A percentile compares a stretch with the other conserved stretches of the same genome.
These are phyloP conservation scores for Mycetomoellerius zeteki DNA, from an alignment of 1,140 invertebrate genomes.

Conservation along the genomic window DNA sequence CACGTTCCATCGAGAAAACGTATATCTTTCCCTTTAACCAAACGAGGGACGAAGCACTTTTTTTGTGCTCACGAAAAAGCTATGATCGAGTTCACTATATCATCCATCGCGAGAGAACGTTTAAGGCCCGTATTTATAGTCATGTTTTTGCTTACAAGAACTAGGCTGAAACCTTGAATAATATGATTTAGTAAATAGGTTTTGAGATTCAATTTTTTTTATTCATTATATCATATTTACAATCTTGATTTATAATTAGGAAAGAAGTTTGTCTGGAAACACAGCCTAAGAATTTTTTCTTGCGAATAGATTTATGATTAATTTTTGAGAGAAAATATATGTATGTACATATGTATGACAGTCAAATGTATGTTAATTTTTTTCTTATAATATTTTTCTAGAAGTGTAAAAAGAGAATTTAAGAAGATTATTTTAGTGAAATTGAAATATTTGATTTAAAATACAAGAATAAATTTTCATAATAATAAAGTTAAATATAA, in stretches of 20 bases:
- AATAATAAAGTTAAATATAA: no score
- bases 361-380: not conserved
- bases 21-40: constrained; percentile 41
- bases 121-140: not conserved
- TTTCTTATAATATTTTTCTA: not conserved
- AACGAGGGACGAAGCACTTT: constrained; percentile 18
- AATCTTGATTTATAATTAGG: not conserved
- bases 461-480: no score
- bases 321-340: constrained; percentile 1
- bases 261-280: not conserved
- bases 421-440: not conserved
- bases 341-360: not conserved
- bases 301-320: not conserved
- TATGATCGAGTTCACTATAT: not conserved
- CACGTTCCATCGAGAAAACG: constrained; percentile 56
- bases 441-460: no score
- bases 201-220: not conserved
- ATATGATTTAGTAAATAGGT: not conserved
- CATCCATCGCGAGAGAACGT: not conserved
- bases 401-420: not conserved
- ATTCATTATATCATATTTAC: not conserved
- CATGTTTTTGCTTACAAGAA: not conserved
- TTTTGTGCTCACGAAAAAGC: constrained; percentile 24
- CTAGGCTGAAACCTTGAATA: not conserved
- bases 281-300: not conserved